These are phyloP conservation scores for Sebastes umbrosus DNA, from an alignment of 2,797 vertebrate species.

Conservation along the genomic window DNA sequence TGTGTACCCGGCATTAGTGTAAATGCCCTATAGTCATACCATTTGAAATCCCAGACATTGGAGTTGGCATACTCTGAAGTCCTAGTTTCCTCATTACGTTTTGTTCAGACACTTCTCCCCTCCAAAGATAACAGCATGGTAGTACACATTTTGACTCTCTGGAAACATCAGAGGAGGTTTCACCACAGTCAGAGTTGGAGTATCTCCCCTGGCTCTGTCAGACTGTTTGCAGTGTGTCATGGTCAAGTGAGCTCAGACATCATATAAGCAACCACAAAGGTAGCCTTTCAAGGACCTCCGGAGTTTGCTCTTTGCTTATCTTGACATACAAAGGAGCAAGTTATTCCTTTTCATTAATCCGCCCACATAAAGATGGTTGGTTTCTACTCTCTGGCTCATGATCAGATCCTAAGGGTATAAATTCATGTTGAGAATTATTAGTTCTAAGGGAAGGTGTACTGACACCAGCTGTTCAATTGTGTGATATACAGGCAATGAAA, in stretches of 20 bases:
- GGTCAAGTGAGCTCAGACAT: slow-evolving; percentile 1
- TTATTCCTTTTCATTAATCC: slow-evolving; percentile 10
- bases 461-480: neutral
- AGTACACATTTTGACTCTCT: neutral
- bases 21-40: neutral
- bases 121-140: neutral
- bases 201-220: neutral
- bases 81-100: neutral
- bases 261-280: slow-evolving; percentile 16
- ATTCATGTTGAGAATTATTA: neutral
- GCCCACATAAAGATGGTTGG: neutral
- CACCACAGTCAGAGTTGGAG: neutral
- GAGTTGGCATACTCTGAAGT: neutral
- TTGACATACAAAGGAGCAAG: slow-evolving; percentile 13
- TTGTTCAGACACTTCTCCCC: neutral
- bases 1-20: too few species aligned
- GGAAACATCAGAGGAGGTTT: neutral
- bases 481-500: neutral
- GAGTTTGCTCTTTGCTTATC: slow-evolving; percentile 39
- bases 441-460: neutral
- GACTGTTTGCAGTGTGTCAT: slow-evolving; percentile 2
- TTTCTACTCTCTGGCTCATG: neutral
- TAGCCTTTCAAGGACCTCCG: slow-evolving; percentile 21
- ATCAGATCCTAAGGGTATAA: neutral
- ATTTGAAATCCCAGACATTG: neutral